These are phyloP conservation scores for Pachyseris speciosa DNA, from an alignment of 64 coral and sea anemone genomes.

Conservation along the genomic window DNA sequence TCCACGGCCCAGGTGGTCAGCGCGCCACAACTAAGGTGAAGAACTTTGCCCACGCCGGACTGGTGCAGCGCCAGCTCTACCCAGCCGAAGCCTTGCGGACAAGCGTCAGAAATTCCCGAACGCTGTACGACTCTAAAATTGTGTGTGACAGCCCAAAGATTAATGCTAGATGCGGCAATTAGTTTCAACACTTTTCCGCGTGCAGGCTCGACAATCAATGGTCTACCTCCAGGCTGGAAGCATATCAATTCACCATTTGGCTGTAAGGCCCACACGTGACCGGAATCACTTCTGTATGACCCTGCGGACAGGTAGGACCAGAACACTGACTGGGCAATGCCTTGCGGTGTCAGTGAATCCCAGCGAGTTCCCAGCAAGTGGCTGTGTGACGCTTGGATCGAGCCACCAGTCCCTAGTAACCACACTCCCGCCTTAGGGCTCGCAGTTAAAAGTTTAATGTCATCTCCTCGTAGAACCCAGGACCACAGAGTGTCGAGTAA, in stretches of 20 bases:
- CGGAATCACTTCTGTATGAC: conserved; percentile 41
- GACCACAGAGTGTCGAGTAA: conserved; percentile 92
- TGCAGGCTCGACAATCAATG: conserved; percentile 66
- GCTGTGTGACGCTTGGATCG: conserved; percentile 85
- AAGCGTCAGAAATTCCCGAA: conserved; percentile 69
- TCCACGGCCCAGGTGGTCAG: conserved; percentile 96
- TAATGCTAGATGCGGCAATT: conserved; percentile 62
- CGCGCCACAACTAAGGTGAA: conserved; percentile 89
- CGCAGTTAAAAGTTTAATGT: conserved; percentile 84
- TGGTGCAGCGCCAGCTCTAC: conserved; percentile 31
- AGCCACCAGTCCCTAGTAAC: conserved; percentile 78
- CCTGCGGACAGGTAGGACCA: conserved; percentile 90
- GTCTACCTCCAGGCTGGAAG: conserved; percentile 56
- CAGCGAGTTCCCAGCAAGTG: conserved; percentile 85
- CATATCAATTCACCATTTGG: conserved; percentile 94
- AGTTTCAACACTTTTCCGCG: conserved; percentile 76
- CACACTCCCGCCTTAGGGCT: conserved; percentile 89
- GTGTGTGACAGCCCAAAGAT: conserved; percentile 83
- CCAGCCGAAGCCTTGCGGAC: conserved; percentile 92
- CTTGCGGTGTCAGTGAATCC: conserved; percentile 75
- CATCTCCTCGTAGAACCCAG: conserved; percentile 81
- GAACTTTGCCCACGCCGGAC: conserved; percentile 74
- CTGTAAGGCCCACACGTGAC: conserved; percentile 90
- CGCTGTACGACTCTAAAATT: conserved; percentile 85
- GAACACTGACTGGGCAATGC: conserved; percentile 88